Conservation (phyloP, 2,797 vertebrate genomes). For the Tenualosa thibaudeaui region DNA sequence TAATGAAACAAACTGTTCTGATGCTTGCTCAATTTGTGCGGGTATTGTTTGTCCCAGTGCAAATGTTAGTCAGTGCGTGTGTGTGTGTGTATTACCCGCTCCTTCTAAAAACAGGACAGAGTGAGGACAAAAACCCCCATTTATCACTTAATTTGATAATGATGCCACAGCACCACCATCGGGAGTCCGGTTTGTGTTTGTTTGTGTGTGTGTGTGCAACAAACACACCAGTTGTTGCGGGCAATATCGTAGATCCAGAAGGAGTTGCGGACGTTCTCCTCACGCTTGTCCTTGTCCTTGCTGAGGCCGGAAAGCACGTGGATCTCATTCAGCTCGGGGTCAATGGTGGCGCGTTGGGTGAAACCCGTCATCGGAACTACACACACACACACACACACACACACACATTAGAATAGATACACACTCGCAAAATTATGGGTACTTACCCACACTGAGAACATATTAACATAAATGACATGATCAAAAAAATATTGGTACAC, state of each 20-base stretch:
- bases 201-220: conserved; percentile 3
- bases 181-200: too few species aligned
- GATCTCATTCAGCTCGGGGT: conserved; percentile 97
- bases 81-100: background rate
- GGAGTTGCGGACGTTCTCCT: conserved; percentile 98
- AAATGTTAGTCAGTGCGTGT: background rate
- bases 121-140: background rate
- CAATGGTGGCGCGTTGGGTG: conserved; percentile 97
- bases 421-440: background rate
- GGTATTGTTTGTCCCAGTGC: background rate
- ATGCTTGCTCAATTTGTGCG: background rate
- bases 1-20: background rate
- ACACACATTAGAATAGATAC: background rate
- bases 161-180: too few species aligned
- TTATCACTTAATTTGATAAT: background rate
- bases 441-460: background rate
- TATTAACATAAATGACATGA: background rate
- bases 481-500: background rate
- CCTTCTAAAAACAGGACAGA: background rate
- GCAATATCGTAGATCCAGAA: conserved; percentile 99
- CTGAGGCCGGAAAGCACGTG: conserved; percentile 97
- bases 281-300: conserved; percentile 98
- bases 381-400: conserved; percentile 33
- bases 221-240: conserved; percentile 91
- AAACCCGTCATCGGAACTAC: conserved; percentile 98